Evolutionary conservation across 2,888 invertebrate genomes (phyloP).

Genomic region (Plagiodera versicolora): DNA sequence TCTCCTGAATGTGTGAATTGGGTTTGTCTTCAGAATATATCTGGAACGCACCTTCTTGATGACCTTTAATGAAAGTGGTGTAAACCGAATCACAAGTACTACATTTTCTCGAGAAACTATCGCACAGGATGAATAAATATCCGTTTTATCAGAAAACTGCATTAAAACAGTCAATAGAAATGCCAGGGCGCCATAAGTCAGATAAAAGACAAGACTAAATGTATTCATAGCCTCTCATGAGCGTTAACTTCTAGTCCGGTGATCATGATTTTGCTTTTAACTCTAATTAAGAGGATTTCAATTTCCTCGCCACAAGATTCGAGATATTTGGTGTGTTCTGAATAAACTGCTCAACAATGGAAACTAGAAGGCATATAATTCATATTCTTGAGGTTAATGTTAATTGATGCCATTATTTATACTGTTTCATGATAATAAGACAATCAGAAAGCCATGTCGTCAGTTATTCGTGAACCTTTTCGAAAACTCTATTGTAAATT

Average conservation of each 20-base stretch:
- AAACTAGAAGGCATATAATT: too few relatives aligned
- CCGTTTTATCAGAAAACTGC: slow-evolving; percentile 14
- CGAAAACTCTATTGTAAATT: too few relatives aligned
- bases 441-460: too few relatives aligned
- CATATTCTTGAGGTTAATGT: too few relatives aligned
- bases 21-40: neutral
- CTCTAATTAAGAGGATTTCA: slow-evolving; percentile 43
- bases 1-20: neutral
- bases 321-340: slow-evolving; percentile 34
- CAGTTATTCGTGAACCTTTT: too few relatives aligned
- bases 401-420: too few relatives aligned
- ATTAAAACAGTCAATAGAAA: slow-evolving; percentile 12
- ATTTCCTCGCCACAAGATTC: slow-evolving; percentile 30
- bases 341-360: slow-evolving; percentile 25
- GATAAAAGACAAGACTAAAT: slow-evolving; percentile 38
- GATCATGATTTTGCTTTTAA: slow-evolving; percentile 45
- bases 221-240: slow-evolving; percentile 48
- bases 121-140: slow-evolving; percentile 7
- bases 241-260: slow-evolving; percentile 45
- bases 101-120: neutral
- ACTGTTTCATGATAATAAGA: too few relatives aligned
- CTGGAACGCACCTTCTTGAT: neutral
- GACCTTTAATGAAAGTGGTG: neutral
- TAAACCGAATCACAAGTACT: neutral
- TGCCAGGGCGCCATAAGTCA: slow-evolving; percentile 17